Conservation (phyloP, 2,888 invertebrate species). For the Eurytoma californica region DNA sequence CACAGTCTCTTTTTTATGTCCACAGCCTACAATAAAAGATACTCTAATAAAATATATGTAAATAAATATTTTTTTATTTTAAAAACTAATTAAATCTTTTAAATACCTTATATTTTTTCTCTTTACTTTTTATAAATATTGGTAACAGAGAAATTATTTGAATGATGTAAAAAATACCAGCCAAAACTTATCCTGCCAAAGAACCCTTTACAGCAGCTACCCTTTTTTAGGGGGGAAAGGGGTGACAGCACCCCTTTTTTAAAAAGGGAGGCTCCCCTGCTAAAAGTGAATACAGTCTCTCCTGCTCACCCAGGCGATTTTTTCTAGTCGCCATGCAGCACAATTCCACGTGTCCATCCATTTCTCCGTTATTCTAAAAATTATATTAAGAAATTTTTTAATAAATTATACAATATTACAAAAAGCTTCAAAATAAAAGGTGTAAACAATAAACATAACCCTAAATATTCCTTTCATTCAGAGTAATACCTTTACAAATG, state of each 20-base stretch:
- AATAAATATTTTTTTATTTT: conserved; percentile 6
- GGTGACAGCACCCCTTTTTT: conserved; percentile 66
- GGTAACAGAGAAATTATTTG: background rate
- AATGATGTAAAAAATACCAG: conserved; percentile 46
- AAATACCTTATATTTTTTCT: conserved; percentile 10
- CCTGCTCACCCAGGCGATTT: conserved; percentile 28
- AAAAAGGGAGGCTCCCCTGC: conserved; percentile 55
- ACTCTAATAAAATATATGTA: conserved; percentile 4
- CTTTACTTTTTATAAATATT: conserved; percentile 20
- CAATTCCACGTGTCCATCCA: background rate
- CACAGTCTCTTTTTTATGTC: background rate
- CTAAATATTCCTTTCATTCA: background rate
- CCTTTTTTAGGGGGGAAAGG: conserved; percentile 67
- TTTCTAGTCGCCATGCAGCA: conserved; percentile 17
- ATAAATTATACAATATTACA: conserved; percentile 13
- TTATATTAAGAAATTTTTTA: background rate
- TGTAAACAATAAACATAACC: conserved; percentile 40
- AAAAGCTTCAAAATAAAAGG: background rate
- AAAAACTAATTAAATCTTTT: conserved; percentile 8
- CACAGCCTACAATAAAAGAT: conserved; percentile 5
- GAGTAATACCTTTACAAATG: no score
- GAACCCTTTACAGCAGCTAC: conserved; percentile 67
- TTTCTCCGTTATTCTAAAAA: conserved; percentile 5
- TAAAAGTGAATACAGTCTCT: conserved; percentile 35
- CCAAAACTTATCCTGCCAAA: conserved; percentile 62